Base-by-base conservation (phyloP, 2,888 invertebrate species). In the Hermaeophaga mercurialis region DNA sequence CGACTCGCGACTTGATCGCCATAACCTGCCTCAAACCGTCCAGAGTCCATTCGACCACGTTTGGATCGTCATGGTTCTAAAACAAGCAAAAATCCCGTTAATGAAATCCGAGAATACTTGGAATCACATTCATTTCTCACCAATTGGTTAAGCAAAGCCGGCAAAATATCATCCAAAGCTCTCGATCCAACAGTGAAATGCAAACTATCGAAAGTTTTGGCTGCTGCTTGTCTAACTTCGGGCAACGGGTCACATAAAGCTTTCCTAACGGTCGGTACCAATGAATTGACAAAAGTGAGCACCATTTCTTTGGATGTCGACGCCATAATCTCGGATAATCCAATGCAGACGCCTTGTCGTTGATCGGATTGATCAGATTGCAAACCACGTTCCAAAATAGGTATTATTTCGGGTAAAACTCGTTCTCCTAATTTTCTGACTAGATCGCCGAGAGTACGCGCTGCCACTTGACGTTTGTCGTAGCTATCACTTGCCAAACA, bases 321-420 rank as follows among this genome's bases (percentile, higher is more conserved):
- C 3, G 90, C 89, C 89, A 99, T 96, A 71, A 99, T 99, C 83
- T 99, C 98, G 0, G 95, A 93, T 24, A 99, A 84, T 0, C 96
- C 99, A 74, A 98, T 96, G 78, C 99, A 98, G 6, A 99, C 98
- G 64, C 99, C 99, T 79, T 98, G 96, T 11, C 99, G 83, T 80
- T 98, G 96, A 80, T 98, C 97, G 0, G 95, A 82, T 65, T 92
- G 89, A 41, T 92, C 90, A 0, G 96, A 96, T 69, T 91, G 89
- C 63, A 99, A 81, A 1, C 98, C 98, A 63, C 88, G 84, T 79
- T 98, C 97, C 64, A 99, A 80, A 72, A 99, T 97, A 0, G 98
- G 99, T 73, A 99, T 95, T 58, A 99, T 97, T 81, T 98, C 97
- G 0, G 96, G 97, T 61, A 99, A 79, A 15, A 99, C 96, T 56